Evolutionary conservation across 2,888 invertebrate genomes (phyloP).

Genomic region (Heliconius erato): DNA sequence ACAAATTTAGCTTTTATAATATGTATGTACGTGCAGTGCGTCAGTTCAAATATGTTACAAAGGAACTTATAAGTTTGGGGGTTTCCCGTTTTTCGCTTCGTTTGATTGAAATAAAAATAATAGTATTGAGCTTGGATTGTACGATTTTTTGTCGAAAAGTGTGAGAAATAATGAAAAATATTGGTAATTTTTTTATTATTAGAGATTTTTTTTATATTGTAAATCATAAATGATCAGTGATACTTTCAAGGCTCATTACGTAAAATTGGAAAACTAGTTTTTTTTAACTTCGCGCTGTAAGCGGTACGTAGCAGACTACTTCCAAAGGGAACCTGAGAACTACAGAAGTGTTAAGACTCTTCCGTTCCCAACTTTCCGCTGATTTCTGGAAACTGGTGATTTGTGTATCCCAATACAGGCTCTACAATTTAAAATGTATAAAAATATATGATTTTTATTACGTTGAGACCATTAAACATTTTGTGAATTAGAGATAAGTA

Average conservation of each 20-base stretch:
- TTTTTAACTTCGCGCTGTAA: background rate
- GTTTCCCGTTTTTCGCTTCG: slow-evolving; percentile 6
- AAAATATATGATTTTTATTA: background rate
- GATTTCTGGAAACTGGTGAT: background rate
- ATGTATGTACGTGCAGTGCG: background rate
- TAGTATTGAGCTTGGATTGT: background rate
- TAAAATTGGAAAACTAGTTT: background rate
- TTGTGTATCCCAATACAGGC: background rate
- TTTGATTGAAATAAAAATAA: background rate
- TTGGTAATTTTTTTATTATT: background rate
- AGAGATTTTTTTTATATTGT: background rate
- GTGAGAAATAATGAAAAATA: background rate
- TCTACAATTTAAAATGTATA: background rate
- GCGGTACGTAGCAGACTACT: too few species aligned
- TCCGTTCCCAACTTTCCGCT: background rate
- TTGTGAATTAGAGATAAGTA: background rate
- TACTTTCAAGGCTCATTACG: background rate
- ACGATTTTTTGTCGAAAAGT: background rate
- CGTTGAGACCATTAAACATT: background rate
- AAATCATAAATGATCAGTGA: background rate
- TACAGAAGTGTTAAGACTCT: too few species aligned
- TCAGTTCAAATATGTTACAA: slow-evolving; percentile 10
- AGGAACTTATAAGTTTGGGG: background rate
- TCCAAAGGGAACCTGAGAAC: too few species aligned
- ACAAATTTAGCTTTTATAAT: slow-evolving; percentile 35